These are phyloP conservation scores for Dryocosmus kuriphilus DNA, from an alignment of 2,888 invertebrate species.

Conservation along the genomic window DNA sequence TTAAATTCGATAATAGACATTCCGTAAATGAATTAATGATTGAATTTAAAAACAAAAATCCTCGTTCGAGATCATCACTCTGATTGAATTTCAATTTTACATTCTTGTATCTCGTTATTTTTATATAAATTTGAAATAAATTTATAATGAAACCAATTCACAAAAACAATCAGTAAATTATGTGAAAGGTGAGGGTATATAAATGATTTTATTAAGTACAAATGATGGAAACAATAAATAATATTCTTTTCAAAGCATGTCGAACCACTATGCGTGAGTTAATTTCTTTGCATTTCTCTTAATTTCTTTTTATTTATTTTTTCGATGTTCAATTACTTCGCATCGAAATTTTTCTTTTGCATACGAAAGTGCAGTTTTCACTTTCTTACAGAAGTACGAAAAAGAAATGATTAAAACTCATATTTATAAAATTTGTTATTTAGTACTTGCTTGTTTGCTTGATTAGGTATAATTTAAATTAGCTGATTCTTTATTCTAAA, in stretches of 20 bases:
- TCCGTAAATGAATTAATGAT: not conserved
- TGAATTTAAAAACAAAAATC: not conserved
- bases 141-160: too few relatives aligned
- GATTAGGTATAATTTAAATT: too few relatives aligned
- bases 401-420: too few relatives aligned
- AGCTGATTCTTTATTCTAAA: too few relatives aligned
- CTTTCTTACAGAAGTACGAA: not conserved
- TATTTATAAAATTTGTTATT: too few relatives aligned
- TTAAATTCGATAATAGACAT: not conserved
- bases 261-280: not conserved
- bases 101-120: too few relatives aligned
- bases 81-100: not conserved
- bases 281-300: too few relatives aligned
- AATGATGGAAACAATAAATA: not conserved
- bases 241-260: not conserved
- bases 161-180: not conserved
- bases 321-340: not conserved
- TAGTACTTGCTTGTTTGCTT: too few relatives aligned
- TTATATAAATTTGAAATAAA: too few relatives aligned
- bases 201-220: not conserved
- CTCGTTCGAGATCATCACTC: not conserved
- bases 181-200: not conserved
- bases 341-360: not conserved
- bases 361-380: not conserved
- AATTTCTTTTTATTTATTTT: too few relatives aligned